A percentile compares a stretch with the other conserved stretches of the same genome.
Conservation (phyloP, 2,888 invertebrate genomes). For the Pomacea canaliculata region DNA sequence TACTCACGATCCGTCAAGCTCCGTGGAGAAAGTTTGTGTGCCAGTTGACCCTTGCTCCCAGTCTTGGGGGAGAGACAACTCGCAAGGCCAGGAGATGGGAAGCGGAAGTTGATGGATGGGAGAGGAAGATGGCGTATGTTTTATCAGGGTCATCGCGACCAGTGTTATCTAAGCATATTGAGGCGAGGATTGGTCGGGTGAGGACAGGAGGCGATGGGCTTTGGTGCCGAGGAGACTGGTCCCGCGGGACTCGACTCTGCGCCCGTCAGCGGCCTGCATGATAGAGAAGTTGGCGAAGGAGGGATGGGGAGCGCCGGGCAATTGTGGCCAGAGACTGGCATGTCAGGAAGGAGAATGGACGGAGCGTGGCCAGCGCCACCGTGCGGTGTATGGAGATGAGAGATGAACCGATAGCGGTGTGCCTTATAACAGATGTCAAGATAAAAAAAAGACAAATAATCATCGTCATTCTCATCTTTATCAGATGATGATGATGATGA, state of each 20-base stretch:
- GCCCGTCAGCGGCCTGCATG: background rate
- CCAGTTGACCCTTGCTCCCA: background rate
- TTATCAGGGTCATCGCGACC: constrained; percentile 20
- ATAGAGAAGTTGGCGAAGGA: background rate
- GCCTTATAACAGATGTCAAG: too few species aligned
- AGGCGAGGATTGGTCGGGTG: constrained; percentile 5
- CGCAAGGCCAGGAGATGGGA: background rate
- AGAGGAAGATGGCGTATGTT: constrained; percentile 6
- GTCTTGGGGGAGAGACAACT: background rate
- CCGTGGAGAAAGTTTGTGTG: background rate
- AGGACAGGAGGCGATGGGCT: constrained; percentile 3
- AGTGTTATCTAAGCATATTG: constrained; percentile 17
- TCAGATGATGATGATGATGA: too few species aligned
- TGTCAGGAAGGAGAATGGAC: too few species aligned
- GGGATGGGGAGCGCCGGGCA: background rate
- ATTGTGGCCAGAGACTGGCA: too few species aligned
- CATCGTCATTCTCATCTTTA: too few species aligned
- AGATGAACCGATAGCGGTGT: too few species aligned
- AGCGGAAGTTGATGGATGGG: constrained; percentile 4
- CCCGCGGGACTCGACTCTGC: background rate
- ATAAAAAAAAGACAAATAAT: too few species aligned
- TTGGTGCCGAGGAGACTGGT: constrained; percentile 1
- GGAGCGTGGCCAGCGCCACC: too few species aligned
- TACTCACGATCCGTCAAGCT: too few species aligned
- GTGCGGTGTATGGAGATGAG: too few species aligned